Base-by-base conservation (phyloP, 2,888 invertebrate species). In the Drosophila mettleri region DNA sequence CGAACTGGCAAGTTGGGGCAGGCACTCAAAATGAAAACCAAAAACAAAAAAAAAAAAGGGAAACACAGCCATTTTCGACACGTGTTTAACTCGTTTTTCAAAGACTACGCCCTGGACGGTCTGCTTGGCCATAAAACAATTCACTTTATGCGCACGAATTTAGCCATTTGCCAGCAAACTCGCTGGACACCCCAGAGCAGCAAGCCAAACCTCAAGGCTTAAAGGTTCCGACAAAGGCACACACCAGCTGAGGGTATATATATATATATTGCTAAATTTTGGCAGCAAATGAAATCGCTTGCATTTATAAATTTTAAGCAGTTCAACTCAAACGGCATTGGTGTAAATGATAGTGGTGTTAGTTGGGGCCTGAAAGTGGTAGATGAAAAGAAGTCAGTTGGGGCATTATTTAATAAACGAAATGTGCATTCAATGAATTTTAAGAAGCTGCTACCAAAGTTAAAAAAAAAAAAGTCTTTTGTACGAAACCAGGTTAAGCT, bases 21-120 rank as follows among this genome's bases (percentile, higher is more conserved):
- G n/a, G 14, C 46, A 20, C 43, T 36, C 46, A 31, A 48, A 14
- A 10, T 12, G 9, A 33, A 9, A 2, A 14, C 14, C 4, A 33
- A 10, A 33, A 12, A 12, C 3, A 12, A 9, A 2, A 33, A 33
- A 33, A 29, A 14, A 12, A 55, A 46, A 45, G 62, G 54, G 58
- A 46, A 60, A 48, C 52, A 58, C 52, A 70, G 70, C 85, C 87
- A 86, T 86, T 86, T 84, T 84, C 71, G 87, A 86, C 86, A 86
- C 86, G 86, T 86, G 86, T 87, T 88, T 81, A 86, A 89, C 86
- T 86, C 86, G 86, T 86, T 86, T 88, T 88, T 86, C 86, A 86
- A 72, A 78, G 74, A 82, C 71, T 76, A 34, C 59, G 60, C 22
- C 53, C 31, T 39, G 54, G 12, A 20, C 54, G 61, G 49, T 38